Conservation (phyloP, 1,140 invertebrate species). For the Drosophila lini region DNA sequence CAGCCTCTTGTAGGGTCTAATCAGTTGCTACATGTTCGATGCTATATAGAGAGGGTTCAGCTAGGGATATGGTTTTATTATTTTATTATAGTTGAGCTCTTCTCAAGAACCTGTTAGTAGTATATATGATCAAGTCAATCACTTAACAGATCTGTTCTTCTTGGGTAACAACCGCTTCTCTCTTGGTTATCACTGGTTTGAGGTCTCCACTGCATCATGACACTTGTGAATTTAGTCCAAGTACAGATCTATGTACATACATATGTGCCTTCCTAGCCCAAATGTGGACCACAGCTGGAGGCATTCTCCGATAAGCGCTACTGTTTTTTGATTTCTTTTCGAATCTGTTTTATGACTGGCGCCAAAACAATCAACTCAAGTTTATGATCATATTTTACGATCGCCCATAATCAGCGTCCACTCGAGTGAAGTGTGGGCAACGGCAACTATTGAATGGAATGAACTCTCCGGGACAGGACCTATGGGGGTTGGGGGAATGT, state of each 20-base stretch:
- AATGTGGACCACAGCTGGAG: conserved; percentile 31
- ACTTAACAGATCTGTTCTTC: not conserved
- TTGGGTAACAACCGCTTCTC: not conserved
- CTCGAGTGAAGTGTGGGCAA: conserved; percentile 30
- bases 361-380: conserved; percentile 64
- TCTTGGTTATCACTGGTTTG: not conserved
- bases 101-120: too few relatives aligned
- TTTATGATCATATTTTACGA: conserved; percentile 69
- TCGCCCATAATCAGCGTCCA: conserved; percentile 39
- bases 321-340: conserved; percentile 46
- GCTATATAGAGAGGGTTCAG: not conserved
- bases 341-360: conserved; percentile 71
- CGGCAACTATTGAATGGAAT: conserved; percentile 33
- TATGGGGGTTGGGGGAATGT: not conserved
- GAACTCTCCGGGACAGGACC: conserved; percentile 14
- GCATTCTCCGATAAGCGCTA: conserved; percentile 47
- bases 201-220: not conserved
- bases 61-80: not conserved
- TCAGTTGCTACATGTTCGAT: conserved; percentile 1
- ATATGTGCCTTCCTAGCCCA: conserved; percentile 10
- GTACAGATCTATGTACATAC: conserved; percentile 31
- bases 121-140: not conserved
- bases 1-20: not conserved
- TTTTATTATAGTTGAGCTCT: too few relatives aligned
- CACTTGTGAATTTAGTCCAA: conserved; percentile 13